Conservation (phyloP, 2,113 vertebrate genomes). For the Pomatorhinus ruficollis region DNA sequence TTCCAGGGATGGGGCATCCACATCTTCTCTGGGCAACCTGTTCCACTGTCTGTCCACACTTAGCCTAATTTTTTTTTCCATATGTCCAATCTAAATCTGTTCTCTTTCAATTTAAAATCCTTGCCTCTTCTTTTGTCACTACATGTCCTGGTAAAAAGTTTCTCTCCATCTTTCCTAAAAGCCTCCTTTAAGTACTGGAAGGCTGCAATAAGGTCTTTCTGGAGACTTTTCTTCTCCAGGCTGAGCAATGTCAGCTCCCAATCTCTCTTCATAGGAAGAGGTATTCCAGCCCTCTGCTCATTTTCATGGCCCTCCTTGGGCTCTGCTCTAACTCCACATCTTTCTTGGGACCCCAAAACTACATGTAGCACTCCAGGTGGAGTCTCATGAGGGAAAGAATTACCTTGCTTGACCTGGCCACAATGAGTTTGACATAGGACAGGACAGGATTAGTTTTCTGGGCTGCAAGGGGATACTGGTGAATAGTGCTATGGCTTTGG, state of each 20-base stretch:
- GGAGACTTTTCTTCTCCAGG: neutral
- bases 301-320: neutral
- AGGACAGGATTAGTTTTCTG: neutral
- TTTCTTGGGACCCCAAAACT: neutral
- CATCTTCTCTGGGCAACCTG: neutral
- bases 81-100: neutral
- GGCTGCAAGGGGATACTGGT: neutral
- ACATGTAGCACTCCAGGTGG: neutral
- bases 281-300: neutral
- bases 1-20: neutral
- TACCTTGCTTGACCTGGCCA: neutral
- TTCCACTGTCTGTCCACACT: neutral
- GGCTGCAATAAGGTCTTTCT: neutral
- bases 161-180: neutral
- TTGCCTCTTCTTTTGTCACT: neutral
- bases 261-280: neutral
- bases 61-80: accelerated
- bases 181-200: neutral
- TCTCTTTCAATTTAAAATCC: neutral
- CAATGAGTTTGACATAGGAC: neutral
- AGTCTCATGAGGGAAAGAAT: neutral
- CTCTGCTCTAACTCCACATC: too few relatives aligned
- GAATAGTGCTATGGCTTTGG: neutral
- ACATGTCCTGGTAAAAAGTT: neutral
- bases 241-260: neutral